Percentiles rank a stretch among this genome's conserved stretches.
Evolutionary conservation across 2,888 invertebrate genomes (phyloP).

Genomic region (Lasioglossum zephyrum): DNA sequence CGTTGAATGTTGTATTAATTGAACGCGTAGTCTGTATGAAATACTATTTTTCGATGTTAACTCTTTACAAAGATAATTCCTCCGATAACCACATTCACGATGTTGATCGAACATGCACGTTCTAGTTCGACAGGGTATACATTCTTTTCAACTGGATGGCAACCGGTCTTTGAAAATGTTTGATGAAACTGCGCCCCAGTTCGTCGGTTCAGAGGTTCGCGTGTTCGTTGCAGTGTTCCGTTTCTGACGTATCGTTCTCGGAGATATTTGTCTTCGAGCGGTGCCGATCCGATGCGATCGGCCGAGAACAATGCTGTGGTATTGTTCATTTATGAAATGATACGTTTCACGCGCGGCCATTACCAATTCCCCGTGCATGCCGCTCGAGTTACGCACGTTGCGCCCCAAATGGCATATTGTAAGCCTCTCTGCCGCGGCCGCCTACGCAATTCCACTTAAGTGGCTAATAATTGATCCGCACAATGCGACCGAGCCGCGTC

Average conservation of each 20-base stretch:
- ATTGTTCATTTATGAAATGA: conserved; percentile 58
- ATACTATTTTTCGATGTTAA: not conserved
- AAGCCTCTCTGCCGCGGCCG: conserved; percentile 19
- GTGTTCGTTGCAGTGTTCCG: not conserved
- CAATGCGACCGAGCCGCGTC: conserved; percentile 59
- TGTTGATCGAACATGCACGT: not conserved
- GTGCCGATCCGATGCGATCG: not conserved
- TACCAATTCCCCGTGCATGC: conserved; percentile 54
- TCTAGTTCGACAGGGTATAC: not conserved
- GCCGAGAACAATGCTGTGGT: conserved; percentile 35
- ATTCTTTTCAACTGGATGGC: not conserved
- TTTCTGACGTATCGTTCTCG: not conserved
- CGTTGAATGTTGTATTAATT: not conserved
- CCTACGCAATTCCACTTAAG: conserved; percentile 67
- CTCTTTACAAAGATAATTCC: not conserved
- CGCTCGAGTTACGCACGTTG: conserved; percentile 44
- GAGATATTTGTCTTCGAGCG: not conserved
- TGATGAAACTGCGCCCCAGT: not conserved
- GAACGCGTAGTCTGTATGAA: not conserved
- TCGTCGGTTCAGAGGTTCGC: not conserved
- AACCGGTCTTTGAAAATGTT: not conserved
- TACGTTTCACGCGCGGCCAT: conserved; percentile 51
- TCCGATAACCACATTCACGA: not conserved
- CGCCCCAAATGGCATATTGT: conserved; percentile 66
- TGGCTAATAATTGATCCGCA: conserved; percentile 70